Percentiles rank a stretch among this genome's conserved stretches.
Evolutionary conservation across 2,113 vertebrate species (phyloP).

Genomic region (Pelmatolapia mariae): DNA sequence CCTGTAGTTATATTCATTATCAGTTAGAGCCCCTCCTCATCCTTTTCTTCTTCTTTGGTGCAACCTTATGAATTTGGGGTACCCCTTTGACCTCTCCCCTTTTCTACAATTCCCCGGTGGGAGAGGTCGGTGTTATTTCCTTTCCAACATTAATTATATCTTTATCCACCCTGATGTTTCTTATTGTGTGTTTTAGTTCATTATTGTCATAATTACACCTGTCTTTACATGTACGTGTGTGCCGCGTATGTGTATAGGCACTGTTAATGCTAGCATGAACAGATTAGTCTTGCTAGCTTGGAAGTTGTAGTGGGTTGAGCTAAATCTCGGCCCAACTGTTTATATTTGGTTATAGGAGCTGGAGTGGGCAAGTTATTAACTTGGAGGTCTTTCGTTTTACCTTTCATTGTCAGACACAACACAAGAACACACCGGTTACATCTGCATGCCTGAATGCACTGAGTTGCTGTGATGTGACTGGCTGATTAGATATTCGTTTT

Average conservation of each 20-base stretch:
- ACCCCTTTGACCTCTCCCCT: fast-evolving
- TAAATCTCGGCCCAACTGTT: fast-evolving
- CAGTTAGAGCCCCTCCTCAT: not conserved
- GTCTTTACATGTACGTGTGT: not conserved
- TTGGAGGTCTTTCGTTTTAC: not conserved
- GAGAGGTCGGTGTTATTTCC: not conserved
- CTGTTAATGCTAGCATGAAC: not conserved
- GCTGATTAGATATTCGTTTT: not conserved
- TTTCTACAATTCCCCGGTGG: not conserved
- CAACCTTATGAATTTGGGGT: not conserved
- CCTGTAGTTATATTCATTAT: not conserved
- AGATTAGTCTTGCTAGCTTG: not conserved
- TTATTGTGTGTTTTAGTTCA: not conserved
- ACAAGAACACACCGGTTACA: not conserved
- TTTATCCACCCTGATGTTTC: not conserved
- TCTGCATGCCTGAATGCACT: not conserved
- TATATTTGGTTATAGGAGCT: not conserved
- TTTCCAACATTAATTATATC: not conserved
- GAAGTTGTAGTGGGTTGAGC: not conserved
- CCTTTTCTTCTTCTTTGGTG: not conserved
- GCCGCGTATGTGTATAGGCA: not conserved
- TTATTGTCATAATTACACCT: not conserved
- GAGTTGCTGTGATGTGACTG: not conserved
- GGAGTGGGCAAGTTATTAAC: fast-evolving
- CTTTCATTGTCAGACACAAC: not conserved